phyloP scores from a whole-genome alignment of 2,888 invertebrate species.

The Margaritifera margaritifera region DNA sequence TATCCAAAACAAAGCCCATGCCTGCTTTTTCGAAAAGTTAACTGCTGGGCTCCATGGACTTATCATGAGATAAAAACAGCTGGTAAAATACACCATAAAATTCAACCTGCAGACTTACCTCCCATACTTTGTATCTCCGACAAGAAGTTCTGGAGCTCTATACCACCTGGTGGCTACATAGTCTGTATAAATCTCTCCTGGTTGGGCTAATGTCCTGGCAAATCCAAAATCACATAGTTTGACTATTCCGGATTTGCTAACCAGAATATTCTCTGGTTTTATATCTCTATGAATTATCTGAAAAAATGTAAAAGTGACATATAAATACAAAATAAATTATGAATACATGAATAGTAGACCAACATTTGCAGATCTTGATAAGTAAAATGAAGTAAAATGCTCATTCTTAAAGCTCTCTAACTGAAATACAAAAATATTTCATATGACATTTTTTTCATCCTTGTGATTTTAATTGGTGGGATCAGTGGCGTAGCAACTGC shows the following conservation, averaged over 20 bases:
- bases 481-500: too few species aligned
- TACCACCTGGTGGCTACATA: conserved; percentile 94
- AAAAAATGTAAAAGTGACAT: conserved; percentile 20
- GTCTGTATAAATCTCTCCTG: conserved; percentile 86
- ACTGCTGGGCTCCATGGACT: too few species aligned
- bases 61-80: too few species aligned
- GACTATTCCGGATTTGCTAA: conserved; percentile 83
- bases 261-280: conserved; percentile 91
- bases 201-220: conserved; percentile 81
- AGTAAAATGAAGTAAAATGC: background rate
- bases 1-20: too few species aligned
- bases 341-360: background rate
- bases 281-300: conserved; percentile 87
- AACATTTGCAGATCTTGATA: background rate
- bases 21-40: too few species aligned
- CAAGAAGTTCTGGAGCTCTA: conserved; percentile 87
- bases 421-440: too few species aligned
- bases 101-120: conserved; percentile 73
- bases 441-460: too few species aligned
- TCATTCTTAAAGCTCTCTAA: too few species aligned
- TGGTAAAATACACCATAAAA: too few species aligned
- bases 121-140: conserved; percentile 81
- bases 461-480: too few species aligned
- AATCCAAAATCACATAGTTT: conserved; percentile 95
- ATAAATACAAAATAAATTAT: background rate